Evolutionary conservation across 2,888 invertebrate species (phyloP), one percentile per base, ranked within the genome.

Genomic region (Matsumyia berberina): DNA sequence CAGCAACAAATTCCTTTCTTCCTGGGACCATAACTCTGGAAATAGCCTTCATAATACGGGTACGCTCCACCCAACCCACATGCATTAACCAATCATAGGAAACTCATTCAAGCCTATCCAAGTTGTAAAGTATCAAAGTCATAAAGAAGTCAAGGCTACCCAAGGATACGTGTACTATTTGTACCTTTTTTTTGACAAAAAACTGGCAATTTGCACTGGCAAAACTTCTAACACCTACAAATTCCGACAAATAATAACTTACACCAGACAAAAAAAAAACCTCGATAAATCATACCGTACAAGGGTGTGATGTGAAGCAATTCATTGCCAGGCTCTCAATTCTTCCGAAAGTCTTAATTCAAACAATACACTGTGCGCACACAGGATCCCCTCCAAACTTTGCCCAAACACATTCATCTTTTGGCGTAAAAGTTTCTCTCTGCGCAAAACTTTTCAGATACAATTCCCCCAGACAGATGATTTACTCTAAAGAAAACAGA

Each of bases 201-300:
- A 24, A 35, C 31, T 51, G 46, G 66, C 67, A 77, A 79, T 73
- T 83, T 73, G 62, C 35, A 64, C 24, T 55, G 49, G 39, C 42
- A 17, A 69, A 79, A 79, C 67, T 69, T 57, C n/a, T 79, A 73
- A 74, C 73, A 74, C 79, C 83, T 69, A 29, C 53, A 70, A n/a
- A 72, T 66, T 49, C 46, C 57, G 42, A 82, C 77, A 82, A 82
- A 70, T 66, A 67, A 83, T 73, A 79, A 73, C 73, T 83, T 83
- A 19, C 49, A 51, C 11, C 55, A 60, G 15, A 60, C 55, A 73
- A 57, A 12, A 73, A 12, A 73, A 42, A 49, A 46, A 12, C 60
- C 2, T 4, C 24, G 15, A 78, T 66, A 44, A 66, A 67, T 82
- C 60, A 55, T 44, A 44, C 55, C 44, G 42, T 7, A 15, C 17